phyloP scores from a whole-genome alignment of 2,113 vertebrate genomes.

The Dicrurus megarhynchus region DNA sequence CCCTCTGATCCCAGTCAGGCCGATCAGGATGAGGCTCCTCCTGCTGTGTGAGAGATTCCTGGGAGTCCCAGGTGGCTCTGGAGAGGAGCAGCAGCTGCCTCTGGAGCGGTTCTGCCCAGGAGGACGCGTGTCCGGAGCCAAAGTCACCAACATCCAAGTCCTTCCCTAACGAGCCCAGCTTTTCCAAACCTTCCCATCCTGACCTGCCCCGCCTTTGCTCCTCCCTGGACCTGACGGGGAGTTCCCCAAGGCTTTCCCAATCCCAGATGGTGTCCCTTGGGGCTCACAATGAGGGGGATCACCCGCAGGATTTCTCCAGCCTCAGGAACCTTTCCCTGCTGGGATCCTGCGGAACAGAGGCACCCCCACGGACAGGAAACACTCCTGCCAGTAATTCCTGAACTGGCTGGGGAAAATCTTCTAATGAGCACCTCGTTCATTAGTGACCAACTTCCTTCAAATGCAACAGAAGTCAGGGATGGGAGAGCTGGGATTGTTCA shows the following conservation, averaged over 20 bases:
- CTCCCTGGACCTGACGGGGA: too few species aligned
- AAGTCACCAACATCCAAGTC: neutral
- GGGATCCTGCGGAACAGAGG: neutral
- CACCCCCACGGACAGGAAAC: neutral
- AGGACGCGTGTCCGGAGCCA: fast-evolving
- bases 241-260: neutral
- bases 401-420: neutral
- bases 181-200: neutral
- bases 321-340: neutral
- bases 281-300: fast-evolving
- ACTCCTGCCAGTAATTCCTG: neutral
- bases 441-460: neutral
- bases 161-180: neutral
- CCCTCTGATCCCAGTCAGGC: neutral
- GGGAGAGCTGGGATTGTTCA: neutral
- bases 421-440: neutral
- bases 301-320: neutral
- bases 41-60: fast-evolving
- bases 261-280: fast-evolving
- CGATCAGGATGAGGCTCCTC: neutral
- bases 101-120: neutral
- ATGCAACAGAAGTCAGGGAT: too few species aligned
- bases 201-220: neutral
- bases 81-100: neutral
- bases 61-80: fast-evolving